A percentile compares a stretch with the other conserved stretches of the same genome.
These are phyloP conservation scores for Motacilla tschutschensis DNA, from an alignment of 2,113 vertebrate species.

Conservation along the genomic window DNA sequence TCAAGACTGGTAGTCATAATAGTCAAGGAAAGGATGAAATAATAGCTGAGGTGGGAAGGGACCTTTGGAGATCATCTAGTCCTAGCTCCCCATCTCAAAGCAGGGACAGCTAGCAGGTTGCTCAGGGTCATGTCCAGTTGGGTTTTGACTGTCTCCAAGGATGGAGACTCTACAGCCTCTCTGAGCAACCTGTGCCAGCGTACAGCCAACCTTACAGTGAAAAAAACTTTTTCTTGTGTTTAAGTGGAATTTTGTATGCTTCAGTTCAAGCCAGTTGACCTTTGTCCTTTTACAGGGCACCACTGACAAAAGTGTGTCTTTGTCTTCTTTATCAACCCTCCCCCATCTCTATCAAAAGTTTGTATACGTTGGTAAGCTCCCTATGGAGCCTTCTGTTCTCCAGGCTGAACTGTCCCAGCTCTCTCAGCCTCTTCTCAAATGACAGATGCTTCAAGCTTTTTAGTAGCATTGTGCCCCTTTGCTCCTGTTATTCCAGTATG, in stretches of 20 bases:
- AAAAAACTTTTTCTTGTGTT: not conserved
- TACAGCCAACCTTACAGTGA: not conserved
- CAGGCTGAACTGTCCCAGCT: not conserved
- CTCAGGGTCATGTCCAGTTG: not conserved
- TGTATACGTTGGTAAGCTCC: not conserved
- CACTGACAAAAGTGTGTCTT: not conserved
- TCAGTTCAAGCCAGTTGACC: not conserved
- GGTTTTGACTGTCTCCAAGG: not conserved
- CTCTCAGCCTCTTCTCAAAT: not conserved
- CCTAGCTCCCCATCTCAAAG: not conserved
- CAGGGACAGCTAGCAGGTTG: not conserved
- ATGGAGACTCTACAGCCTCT: not conserved
- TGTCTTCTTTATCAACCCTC: not conserved
- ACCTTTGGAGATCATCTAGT: not conserved
- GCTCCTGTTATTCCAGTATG: not conserved
- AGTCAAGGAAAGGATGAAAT: not conserved
- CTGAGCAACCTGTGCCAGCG: not conserved
- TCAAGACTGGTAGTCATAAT: not conserved
- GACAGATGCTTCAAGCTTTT: not conserved
- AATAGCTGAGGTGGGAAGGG: not conserved
- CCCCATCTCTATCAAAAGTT: not conserved
- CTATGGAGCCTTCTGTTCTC: not conserved
- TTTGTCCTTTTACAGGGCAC: not conserved
- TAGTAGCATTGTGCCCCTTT: not conserved
- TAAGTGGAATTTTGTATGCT: not conserved